Evolutionary conservation across 35 echinoderm and acorn worm genomes (phyloP), one percentile per base, ranked within the genome.

Genomic region (Apostichopus japonicus): DNA sequence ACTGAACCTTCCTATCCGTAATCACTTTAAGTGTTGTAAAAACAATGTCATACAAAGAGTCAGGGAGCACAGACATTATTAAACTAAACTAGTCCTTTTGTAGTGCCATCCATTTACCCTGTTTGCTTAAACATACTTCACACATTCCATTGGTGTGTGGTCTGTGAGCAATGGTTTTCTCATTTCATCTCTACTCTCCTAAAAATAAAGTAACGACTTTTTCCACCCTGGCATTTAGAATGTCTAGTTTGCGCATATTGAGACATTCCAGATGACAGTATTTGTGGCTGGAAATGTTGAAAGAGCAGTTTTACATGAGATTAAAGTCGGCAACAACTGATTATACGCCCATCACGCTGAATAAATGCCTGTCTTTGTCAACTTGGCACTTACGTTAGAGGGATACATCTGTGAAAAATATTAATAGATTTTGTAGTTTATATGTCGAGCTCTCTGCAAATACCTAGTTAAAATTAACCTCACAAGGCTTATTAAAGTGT

Each of bases 191-290:
- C 25, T 53, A 16, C 24, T 53, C n/a, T 5, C 81, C 55, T 84
- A 84, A 84, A 84, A 14, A 59, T 57, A 84, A 84, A 58, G 57
- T 84, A 57, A 84, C 17, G 81, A 84, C 81, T 84, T 58, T 84
- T 84, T 2, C 57, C 55, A 59, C 54, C 24, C 56, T 84, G 81
- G 81, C 81, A 84, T 84, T 84, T 84, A 57, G 81, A 55, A 57
- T 84, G 81, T 84, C 81, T 84, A 84, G 81, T 84, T 84, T 55
- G 53, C 21, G 81, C 14, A 23, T 84, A 84, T 55, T 84, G 81
- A 84, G 81, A 58, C 81, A 84, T 57, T 57, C 81, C 53, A 84
- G 81, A 55, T 58, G 54, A 55, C 81, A 84, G 4, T 22, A 84
- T 58, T 84, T 58, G 54, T 14, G 24, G 81, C 56, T 6, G n/a